These are phyloP conservation scores for Daptonema setosum DNA, from an alignment of 2,888 invertebrate genomes.

Conservation along the genomic window DNA sequence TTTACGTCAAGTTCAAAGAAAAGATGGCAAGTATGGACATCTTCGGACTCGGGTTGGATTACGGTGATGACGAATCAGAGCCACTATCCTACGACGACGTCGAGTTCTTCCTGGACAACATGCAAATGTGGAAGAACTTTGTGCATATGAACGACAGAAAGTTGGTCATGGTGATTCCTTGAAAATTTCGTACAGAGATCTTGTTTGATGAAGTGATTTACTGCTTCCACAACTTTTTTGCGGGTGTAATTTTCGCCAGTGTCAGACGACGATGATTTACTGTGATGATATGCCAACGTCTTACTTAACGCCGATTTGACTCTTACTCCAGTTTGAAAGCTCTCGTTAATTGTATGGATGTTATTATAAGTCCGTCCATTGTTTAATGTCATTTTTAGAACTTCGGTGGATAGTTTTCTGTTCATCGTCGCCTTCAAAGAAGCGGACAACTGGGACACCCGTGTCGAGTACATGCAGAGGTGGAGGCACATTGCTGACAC, in stretches of 20 bases:
- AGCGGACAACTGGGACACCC: neutral
- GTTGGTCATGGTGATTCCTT: too few species aligned
- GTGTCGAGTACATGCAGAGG: neutral
- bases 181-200: too few species aligned
- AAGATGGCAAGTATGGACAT: neutral
- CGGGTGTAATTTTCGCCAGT: too few species aligned
- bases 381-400: neutral
- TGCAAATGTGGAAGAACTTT: neutral
- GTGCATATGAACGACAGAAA: neutral
- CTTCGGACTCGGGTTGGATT: neutral
- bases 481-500: neutral
- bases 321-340: too few species aligned
- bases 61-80: neutral
- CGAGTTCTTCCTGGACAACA: neutral
- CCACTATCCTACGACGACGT: neutral
- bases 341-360: too few species aligned
- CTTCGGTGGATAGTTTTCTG: neutral
- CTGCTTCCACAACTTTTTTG: too few species aligned
- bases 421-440: neutral
- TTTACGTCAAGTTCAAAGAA: neutral
- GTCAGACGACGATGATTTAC: too few species aligned
- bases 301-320: too few species aligned
- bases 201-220: too few species aligned
- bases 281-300: too few species aligned
- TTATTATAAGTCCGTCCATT: too few species aligned